These are phyloP conservation scores for Riptortus pedestris DNA, from an alignment of 1,140 invertebrate species.

Conservation along the genomic window DNA sequence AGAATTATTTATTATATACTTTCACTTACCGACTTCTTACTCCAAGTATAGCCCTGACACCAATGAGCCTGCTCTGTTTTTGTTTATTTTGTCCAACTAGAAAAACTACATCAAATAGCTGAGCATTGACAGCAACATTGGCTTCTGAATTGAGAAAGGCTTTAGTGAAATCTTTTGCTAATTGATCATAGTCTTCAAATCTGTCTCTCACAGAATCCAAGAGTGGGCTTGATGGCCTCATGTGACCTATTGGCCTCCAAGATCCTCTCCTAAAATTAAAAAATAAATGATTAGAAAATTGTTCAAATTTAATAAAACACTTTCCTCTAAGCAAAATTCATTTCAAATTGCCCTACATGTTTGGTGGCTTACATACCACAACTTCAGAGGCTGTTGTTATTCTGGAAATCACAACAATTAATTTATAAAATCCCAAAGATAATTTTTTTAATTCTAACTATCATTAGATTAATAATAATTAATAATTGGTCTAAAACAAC, in stretches of 20 bases:
- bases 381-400: no score
- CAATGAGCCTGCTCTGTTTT: constrained; percentile 68
- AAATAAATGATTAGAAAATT: no score
- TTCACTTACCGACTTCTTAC: constrained; percentile 64
- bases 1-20: neutral
- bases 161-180: constrained; percentile 83
- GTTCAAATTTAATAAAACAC: no score
- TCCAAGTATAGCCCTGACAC: constrained; percentile 80
- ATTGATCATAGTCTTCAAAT: constrained; percentile 87
- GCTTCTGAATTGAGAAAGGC: constrained; percentile 73
- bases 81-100: constrained; percentile 82
- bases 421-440: no score
- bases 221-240: constrained; percentile 83
- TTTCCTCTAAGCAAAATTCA: no score
- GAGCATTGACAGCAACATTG: constrained; percentile 57
- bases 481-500: no score
- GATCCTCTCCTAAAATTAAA: constrained; percentile 54
- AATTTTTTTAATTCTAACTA: no score
- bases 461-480: no score
- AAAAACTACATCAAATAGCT: constrained; percentile 83
- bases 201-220: constrained; percentile 83
- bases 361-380: no score
- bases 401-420: no score
- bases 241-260: constrained; percentile 89
- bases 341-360: no score